Conservation (phyloP, 2,797 vertebrate species). For the Gymnoscopelus microlampas region DNA sequence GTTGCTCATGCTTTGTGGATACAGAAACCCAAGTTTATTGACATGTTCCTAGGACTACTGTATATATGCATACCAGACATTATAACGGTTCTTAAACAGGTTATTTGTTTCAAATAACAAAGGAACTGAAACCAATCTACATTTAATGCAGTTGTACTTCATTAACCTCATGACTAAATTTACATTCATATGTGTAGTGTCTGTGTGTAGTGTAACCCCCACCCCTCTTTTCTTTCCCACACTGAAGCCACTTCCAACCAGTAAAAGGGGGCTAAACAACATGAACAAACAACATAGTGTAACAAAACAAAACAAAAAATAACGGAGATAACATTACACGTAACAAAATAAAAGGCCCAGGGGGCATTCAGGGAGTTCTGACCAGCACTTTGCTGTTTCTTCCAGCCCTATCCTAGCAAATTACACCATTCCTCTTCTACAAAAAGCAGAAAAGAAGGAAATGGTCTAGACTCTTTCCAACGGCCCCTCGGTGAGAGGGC, state of each 20-base stretch:
- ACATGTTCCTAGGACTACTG: constrained; percentile 87
- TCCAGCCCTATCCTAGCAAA: constrained; percentile 69
- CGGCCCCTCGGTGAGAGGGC: constrained; percentile 38
- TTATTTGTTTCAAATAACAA: constrained; percentile 81
- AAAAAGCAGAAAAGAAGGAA: constrained; percentile 55
- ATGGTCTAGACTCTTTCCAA: constrained; percentile 58
- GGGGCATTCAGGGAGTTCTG: constrained; percentile 70
- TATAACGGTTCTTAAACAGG: constrained; percentile 83
- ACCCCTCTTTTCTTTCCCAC: constrained; percentile 52
- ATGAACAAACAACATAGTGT: constrained; percentile 79
- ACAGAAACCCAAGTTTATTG: constrained; percentile 85
- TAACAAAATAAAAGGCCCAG: constrained; percentile 67
- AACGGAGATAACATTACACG: constrained; percentile 41
- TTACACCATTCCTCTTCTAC: constrained; percentile 53
- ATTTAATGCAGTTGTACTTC: constrained; percentile 83
- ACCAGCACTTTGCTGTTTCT: constrained; percentile 70
- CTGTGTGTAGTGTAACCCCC: constrained; percentile 68
- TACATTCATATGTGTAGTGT: constrained; percentile 85
- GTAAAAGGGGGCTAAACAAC: constrained; percentile 77
- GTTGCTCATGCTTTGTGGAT: constrained; percentile 86
- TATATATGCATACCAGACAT: constrained; percentile 86
- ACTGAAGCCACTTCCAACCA: constrained; percentile 77
- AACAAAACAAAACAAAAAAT: constrained; percentile 68
- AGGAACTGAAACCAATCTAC: constrained; percentile 80
- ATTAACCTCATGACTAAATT: constrained; percentile 85